These are phyloP conservation scores for Hiodon tergisus DNA, from an alignment of 2,113 vertebrate genomes.

Conservation along the genomic window DNA sequence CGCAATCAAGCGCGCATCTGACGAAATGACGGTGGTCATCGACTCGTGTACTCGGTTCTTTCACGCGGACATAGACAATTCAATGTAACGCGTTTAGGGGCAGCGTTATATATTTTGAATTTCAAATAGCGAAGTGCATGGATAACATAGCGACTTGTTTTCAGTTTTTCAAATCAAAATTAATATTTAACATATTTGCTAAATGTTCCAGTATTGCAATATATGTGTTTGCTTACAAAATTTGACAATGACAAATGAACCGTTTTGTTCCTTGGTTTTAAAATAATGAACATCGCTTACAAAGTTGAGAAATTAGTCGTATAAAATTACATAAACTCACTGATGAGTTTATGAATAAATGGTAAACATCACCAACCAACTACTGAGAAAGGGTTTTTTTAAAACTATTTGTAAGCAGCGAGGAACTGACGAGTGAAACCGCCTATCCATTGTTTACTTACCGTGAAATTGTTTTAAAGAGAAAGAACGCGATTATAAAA, in stretches of 20 bases:
- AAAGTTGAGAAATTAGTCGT: too few relatives aligned
- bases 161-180: not conserved
- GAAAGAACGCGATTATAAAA: constrained; percentile 22
- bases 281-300: too few relatives aligned
- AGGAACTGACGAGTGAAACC: not conserved
- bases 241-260: too few relatives aligned
- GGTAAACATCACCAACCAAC: too few relatives aligned
- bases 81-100: not conserved
- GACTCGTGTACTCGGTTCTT: not conserved
- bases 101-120: not conserved
- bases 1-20: constrained; percentile 35
- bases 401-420: too few relatives aligned
- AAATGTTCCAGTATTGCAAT: not conserved
- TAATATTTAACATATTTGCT: not conserved
- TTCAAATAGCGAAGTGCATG: not conserved
- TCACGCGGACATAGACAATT: not conserved
- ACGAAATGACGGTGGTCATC: constrained; percentile 12
- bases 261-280: too few relatives aligned
- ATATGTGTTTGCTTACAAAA: not conserved
- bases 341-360: too few relatives aligned
- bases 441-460: not conserved
- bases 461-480: not conserved
- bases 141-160: not conserved
- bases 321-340: too few relatives aligned
- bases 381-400: too few relatives aligned